phyloP scores from a whole-genome alignment of 2,888 invertebrate species.

The Fabriciana adippe region DNA sequence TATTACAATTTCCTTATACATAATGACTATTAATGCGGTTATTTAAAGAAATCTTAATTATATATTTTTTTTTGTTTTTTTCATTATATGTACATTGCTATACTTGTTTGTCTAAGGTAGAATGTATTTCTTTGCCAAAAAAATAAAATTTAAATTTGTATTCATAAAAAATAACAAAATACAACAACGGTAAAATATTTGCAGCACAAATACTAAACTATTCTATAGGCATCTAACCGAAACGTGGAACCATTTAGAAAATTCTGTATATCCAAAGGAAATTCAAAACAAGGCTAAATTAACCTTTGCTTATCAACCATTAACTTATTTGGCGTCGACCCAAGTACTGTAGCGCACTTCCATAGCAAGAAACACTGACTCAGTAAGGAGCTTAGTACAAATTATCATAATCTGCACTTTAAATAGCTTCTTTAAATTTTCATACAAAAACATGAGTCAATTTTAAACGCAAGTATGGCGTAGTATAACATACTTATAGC shows the following conservation, averaged over 20 bases:
- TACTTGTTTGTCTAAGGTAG: too few relatives aligned
- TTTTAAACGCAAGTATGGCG: too few relatives aligned
- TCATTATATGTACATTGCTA: too few relatives aligned
- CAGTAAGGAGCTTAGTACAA: constrained; percentile 15
- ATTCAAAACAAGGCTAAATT: constrained; percentile 52
- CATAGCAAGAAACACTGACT: constrained; percentile 24
- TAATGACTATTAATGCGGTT: too few relatives aligned
- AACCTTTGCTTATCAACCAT: constrained; percentile 68
- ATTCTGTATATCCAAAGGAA: constrained; percentile 16
- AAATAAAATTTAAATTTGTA: too few relatives aligned
- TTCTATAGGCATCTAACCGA: constrained; percentile 8
- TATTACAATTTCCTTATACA: too few relatives aligned
- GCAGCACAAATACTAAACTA: neutral
- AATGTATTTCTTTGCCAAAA: too few relatives aligned
- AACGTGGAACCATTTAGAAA: constrained; percentile 21
- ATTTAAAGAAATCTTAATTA: too few relatives aligned
- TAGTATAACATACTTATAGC: too few relatives aligned
- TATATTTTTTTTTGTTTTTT: too few relatives aligned
- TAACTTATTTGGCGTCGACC: constrained; percentile 65
- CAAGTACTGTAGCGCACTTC: constrained; percentile 43
- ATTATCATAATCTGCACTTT: constrained; percentile 14
- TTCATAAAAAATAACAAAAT: neutral
- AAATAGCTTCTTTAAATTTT: neutral
- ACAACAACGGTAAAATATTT: neutral
- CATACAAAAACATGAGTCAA: neutral